Conservation (phyloP, 2,888 invertebrate genomes). For the Caenorhabditis doughertyi region DNA sequence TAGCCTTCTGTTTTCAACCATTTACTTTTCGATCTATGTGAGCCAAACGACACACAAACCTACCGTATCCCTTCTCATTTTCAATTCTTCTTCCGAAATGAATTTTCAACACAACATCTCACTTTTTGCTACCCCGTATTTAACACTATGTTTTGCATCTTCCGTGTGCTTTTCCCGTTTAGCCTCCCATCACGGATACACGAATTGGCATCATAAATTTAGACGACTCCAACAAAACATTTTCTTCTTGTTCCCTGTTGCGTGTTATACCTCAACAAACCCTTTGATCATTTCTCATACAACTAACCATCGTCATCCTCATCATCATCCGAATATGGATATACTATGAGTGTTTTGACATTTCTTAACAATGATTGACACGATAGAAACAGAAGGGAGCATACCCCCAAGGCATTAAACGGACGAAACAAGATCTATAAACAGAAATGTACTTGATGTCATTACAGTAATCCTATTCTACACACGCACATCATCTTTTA, state of each 20-base stretch:
- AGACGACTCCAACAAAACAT: constrained; percentile 28
- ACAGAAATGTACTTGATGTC: constrained; percentile 49
- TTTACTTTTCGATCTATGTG: neutral
- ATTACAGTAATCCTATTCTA: constrained; percentile 57
- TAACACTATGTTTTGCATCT: constrained; percentile 19
- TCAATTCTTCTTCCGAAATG: constrained; percentile 11
- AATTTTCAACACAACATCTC: constrained; percentile 18
- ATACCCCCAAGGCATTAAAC: constrained; percentile 10
- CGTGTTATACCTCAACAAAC: constrained; percentile 11
- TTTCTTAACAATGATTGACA: constrained; percentile 54
- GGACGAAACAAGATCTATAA: neutral
- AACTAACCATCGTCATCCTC: neutral
- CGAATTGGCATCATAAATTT: constrained; percentile 55
- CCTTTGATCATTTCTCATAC: constrained; percentile 30
- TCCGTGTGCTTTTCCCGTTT: constrained; percentile 5
- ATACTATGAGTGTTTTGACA: constrained; percentile 55
- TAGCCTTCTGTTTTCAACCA: neutral
- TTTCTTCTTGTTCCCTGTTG: constrained; percentile 6
- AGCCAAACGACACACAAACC: neutral
- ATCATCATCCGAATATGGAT: constrained; percentile 24
- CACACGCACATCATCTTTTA: neutral
- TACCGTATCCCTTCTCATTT: constrained; percentile 22
- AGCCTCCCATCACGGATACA: neutral
- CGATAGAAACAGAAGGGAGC: constrained; percentile 43
- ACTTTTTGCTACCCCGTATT: neutral